Base-by-base conservation (phyloP, 1,140 invertebrate genomes). In the Odontomachus brunneus region DNA sequence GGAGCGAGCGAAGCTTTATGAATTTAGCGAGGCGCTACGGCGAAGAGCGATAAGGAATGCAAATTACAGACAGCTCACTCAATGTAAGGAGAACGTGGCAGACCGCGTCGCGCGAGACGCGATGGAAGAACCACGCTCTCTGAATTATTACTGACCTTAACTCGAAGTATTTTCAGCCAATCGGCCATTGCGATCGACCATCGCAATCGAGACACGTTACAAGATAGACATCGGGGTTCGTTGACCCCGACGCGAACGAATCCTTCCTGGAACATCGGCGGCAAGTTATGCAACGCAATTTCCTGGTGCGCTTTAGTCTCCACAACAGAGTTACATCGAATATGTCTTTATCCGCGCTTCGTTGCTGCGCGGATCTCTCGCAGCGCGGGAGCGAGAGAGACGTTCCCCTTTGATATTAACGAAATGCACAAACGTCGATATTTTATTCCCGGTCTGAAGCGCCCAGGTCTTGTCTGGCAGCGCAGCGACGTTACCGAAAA, bases 71-170 rank as follows among this genome's bases (percentile, higher is more conserved):
- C 12, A 78, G 17, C 11, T 71, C 44, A 57, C 3, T 44, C 29
- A 44, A 26, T 29, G 29, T 51, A 26, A 49, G 22, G n/a, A 59
- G 24, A 65, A 29, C 7, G 12, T 55, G 51, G 2, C 24, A 11
- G 63, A 26, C 38, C 4, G 14, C 2, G 29, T 69, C 29, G 7
- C 1, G 29, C 5, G 29, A 33, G 29, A n/a, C 55, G n/a, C 9
- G n/a, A 5, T 11, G 22, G 15, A 44, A 69, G 33, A 44, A 17
- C 24, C 74, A 5, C 17, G 12, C 2, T 69, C 44, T 80, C 51
- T 80, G 24, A 80, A 80, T 71, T 71, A 71, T 80, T 48, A 80
- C 49, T 12, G 51, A 67, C 17, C n/a, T 69, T 78, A 57, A 69
- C 29, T 51, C 22, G 51, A 57, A n/a, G n/a, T 69, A 80, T 80